Conservation (phyloP, 2,888 invertebrate species). For the Heliconius ethilla region DNA sequence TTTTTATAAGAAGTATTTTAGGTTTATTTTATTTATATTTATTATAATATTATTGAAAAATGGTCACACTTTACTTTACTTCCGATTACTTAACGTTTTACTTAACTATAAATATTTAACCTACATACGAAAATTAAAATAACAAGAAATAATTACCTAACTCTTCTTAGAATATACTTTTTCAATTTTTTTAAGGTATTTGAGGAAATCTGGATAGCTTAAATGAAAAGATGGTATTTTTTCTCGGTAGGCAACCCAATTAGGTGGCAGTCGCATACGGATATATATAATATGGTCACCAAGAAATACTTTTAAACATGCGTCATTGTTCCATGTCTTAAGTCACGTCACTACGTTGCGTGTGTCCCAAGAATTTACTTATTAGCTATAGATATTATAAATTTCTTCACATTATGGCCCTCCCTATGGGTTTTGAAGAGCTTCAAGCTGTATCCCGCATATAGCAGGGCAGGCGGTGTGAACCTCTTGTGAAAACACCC, state of each 20-base stretch:
- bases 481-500: neutral
- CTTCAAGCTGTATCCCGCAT: neutral
- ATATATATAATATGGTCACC: slow-evolving; percentile 6
- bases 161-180: neutral
- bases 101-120: slow-evolving; percentile 24
- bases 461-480: neutral
- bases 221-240: neutral
- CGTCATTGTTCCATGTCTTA: neutral
- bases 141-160: neutral
- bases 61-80: neutral
- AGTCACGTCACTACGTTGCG: neutral
- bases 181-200: neutral
- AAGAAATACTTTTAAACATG: neutral
- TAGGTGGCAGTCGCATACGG: neutral
- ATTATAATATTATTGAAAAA: neutral
- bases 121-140: slow-evolving; percentile 15
- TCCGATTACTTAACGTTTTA: slow-evolving; percentile 31
- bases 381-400: neutral
- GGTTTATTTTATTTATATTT: slow-evolving; percentile 4
- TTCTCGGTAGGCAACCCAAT: slow-evolving; percentile 1
- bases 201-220: neutral
- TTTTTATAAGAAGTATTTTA: neutral
- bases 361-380: neutral
- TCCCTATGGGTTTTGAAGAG: neutral
- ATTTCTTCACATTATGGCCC: too few species aligned